A percentile compares a stretch with the other conserved stretches of the same genome.
Evolutionary conservation across 2,888 invertebrate genomes (phyloP).

Genomic region (Mythimna ferrago): DNA sequence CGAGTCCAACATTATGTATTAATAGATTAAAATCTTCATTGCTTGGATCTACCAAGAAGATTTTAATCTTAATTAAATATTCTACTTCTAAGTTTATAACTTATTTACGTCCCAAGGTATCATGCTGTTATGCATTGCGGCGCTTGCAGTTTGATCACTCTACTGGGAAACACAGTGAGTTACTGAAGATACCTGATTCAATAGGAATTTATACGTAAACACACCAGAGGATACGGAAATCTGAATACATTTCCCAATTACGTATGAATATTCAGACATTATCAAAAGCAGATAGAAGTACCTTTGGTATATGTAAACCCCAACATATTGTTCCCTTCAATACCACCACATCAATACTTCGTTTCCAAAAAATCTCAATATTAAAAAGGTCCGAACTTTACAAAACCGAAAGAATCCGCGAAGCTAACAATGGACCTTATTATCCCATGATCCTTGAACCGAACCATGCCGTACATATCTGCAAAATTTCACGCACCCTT

Average conservation of each 20-base stretch:
- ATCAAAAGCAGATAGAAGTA: slow-evolving; percentile 13
- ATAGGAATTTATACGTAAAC: slow-evolving; percentile 3
- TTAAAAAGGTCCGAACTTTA: slow-evolving; percentile 71
- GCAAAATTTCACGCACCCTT: slow-evolving; percentile 89
- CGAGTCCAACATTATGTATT: too few species aligned
- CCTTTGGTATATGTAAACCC: neutral
- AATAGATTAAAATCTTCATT: too few species aligned
- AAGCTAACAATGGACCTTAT: slow-evolving; percentile 72
- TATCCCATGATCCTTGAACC: slow-evolving; percentile 81
- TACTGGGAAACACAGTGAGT: slow-evolving; percentile 19
- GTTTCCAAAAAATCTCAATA: slow-evolving; percentile 66
- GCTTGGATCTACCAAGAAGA: too few species aligned
- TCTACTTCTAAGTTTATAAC: neutral
- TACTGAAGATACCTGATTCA: slow-evolving; percentile 2
- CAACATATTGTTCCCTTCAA: slow-evolving; percentile 40
- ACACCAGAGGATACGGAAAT: neutral
- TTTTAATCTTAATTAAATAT: too few species aligned
- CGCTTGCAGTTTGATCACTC: slow-evolving; percentile 5
- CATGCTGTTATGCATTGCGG: neutral
- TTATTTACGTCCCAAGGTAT: neutral
- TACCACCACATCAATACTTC: slow-evolving; percentile 42
- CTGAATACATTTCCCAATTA: slow-evolving; percentile 28
- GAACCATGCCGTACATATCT: slow-evolving; percentile 80
- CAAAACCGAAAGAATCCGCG: slow-evolving; percentile 63
- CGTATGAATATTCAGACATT: neutral